Percentiles rank a stretch among this genome's conserved stretches.
phyloP scores from a whole-genome alignment of 1,140 invertebrate genomes.

The Chrysoperla carnea region DNA sequence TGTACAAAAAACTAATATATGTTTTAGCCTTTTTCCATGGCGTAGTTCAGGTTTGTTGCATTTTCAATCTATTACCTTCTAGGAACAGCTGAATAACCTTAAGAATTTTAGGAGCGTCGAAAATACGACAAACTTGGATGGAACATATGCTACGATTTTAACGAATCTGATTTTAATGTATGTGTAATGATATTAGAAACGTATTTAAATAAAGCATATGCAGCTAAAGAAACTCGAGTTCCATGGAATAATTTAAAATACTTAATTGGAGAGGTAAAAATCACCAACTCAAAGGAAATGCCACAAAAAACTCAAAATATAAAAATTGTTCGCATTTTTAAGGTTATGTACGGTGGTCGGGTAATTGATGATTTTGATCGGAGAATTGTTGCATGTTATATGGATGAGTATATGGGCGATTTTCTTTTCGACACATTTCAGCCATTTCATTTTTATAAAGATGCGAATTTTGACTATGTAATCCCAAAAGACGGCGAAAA shows the following conservation, averaged over 20 bases:
- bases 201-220: conserved; percentile 53
- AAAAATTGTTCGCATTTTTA: neutral
- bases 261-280: conserved; percentile 64
- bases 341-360: conserved; percentile 86
- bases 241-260: conserved; percentile 85
- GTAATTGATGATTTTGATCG: conserved; percentile 82
- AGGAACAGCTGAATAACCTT: neutral
- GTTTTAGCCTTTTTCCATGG: conserved; percentile 82
- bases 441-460: conserved; percentile 72
- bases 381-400: conserved; percentile 67
- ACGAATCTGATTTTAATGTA: conserved; percentile 78
- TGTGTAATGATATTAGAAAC: conserved; percentile 66
- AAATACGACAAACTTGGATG: conserved; percentile 88
- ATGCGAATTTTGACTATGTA: conserved; percentile 55
- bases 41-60: conserved; percentile 49
- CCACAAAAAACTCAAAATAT: no score
- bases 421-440: conserved; percentile 81
- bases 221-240: conserved; percentile 38
- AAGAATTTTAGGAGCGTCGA: conserved; percentile 47
- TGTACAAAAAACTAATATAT: conserved; percentile 62
- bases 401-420: conserved; percentile 87
- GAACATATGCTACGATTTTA: conserved; percentile 87
- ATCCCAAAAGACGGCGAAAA: conserved; percentile 50
- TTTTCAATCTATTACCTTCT: neutral
- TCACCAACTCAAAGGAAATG: no score